These are phyloP conservation scores for Copidosoma aretas DNA, from an alignment of 2,888 invertebrate genomes.

Conservation along the genomic window DNA sequence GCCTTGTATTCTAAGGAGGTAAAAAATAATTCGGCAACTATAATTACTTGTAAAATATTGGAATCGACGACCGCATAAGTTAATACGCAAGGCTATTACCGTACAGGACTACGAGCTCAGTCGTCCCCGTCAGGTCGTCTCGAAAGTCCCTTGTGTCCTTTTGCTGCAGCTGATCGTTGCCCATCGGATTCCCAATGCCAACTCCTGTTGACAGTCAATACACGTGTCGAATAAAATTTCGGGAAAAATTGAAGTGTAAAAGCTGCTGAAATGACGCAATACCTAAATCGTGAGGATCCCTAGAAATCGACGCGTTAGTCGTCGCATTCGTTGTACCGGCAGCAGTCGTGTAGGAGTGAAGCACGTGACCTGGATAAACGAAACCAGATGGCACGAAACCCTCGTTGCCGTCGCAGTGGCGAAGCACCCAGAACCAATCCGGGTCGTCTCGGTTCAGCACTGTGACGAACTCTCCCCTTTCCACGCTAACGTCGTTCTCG, in stretches of 20 bases:
- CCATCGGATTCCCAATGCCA: constrained; percentile 52
- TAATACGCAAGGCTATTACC: too few relatives aligned
- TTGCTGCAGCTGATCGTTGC: constrained; percentile 49
- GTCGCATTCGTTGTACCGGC: constrained; percentile 55
- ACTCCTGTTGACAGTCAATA: constrained; percentile 45
- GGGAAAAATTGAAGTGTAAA: background rate
- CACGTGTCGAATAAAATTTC: too few relatives aligned
- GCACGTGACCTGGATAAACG: constrained; percentile 78
- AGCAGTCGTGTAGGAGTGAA: constrained; percentile 59
- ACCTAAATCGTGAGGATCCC: constrained; percentile 58
- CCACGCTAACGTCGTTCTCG: constrained; percentile 93
- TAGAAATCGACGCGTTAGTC: constrained; percentile 44
- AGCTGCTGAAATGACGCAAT: background rate
- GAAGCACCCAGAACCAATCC: constrained; percentile 96
- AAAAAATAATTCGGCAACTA: too few relatives aligned
- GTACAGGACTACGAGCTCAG: constrained; percentile 91
- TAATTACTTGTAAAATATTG: too few relatives aligned
- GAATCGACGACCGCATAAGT: too few relatives aligned
- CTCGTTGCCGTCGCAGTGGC: constrained; percentile 86
- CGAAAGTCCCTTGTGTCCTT: constrained; percentile 60
- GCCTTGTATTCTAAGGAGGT: constrained; percentile 98
- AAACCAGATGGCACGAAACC: constrained; percentile 95
- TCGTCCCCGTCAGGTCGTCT: constrained; percentile 67
- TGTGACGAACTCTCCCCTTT: constrained; percentile 94
- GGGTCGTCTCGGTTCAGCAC: constrained; percentile 93